Evolutionary conservation across 2,888 invertebrate genomes (phyloP), one percentile per base, ranked within the genome.

Genomic region (Phyllotreta cruciferae): DNA sequence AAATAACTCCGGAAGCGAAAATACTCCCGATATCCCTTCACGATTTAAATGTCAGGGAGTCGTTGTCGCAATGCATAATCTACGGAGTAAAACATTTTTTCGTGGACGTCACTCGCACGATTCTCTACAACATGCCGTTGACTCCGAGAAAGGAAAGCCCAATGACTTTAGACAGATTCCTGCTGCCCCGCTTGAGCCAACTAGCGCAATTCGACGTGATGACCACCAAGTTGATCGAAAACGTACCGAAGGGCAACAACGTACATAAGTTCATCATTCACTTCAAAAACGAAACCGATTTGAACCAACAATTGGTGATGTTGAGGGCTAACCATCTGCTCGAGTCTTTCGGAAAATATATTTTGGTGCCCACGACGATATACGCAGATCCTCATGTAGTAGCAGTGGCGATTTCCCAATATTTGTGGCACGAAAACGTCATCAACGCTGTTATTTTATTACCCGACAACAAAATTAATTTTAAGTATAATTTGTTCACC

Each of bases 1-100:
- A 24, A 24, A 24, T 24, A 1, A 4, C 24, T 4, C 24, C 24
- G 24, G 24, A 24, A 24, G 24, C 24, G 24, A 24, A 24, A 4
- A 24, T 24, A 1, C 24, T 24, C 4, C 24, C 24, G 24, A 24
- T 24, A 24, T 24, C 24, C 24, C 24, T 24, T 24, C 24, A 24
- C 24, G 24, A 60, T 3, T 37, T 60, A n/a, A 60, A 55, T 24
- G 38, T 52, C 7, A 14, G 50, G 9, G 11, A 42, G 45, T 65
- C 64, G 35, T 39, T 67, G 7, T 63, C 60, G 7, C 61, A 62
- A 34, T 67, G 67, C 38, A 38, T 65, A 6, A 11, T 55, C 7
- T 42, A 47, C n/a, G 63, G 56, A 39, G 50, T 47, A 4, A 56
- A 63, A 36, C 37, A 49, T 8, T 63, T 38, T 34, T 63, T 67